Percentiles rank a stretch among this genome's conserved stretches.
These are phyloP conservation scores for Machimus atricapillus DNA, from an alignment of 2,888 invertebrate genomes.

Conservation along the genomic window DNA sequence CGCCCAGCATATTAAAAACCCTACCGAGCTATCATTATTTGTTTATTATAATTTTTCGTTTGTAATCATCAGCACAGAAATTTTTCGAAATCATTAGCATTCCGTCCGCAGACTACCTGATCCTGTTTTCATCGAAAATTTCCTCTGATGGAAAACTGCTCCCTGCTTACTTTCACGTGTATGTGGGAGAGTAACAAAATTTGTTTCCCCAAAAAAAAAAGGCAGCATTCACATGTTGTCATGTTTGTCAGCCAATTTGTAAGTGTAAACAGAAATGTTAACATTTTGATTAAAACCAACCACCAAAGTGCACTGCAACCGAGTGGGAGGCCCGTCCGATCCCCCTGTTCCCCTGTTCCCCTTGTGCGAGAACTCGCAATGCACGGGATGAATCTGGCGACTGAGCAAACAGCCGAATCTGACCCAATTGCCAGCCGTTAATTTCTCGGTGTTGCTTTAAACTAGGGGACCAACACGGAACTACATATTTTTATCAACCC, in stretches of 20 bases:
- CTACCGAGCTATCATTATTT: not conserved
- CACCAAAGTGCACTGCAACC: slow-evolving; percentile 41
- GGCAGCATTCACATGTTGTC: slow-evolving; percentile 27
- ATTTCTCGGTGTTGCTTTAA: not conserved
- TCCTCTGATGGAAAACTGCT: not conserved
- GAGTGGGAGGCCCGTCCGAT: not conserved
- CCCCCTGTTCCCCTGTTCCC: not conserved
- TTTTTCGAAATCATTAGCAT: slow-evolving; percentile 19
- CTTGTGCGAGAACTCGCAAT: not conserved
- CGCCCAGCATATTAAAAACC: not conserved
- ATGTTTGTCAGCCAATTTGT: slow-evolving; percentile 54
- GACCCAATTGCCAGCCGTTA: slow-evolving; percentile 15
- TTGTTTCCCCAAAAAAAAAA: slow-evolving; percentile 19
- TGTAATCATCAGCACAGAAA: not conserved
- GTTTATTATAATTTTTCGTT: not conserved
- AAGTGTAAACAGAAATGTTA: slow-evolving; percentile 52
- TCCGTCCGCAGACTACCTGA: not conserved
- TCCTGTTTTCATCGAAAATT: slow-evolving; percentile 14
- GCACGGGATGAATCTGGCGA: not conserved
- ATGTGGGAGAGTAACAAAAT: not conserved
- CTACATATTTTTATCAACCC: not conserved
- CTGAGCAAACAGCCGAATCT: slow-evolving; percentile 10
- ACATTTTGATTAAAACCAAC: slow-evolving; percentile 53
- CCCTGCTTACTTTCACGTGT: not conserved
- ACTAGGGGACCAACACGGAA: not conserved